Evolutionary conservation across 2,113 vertebrate genomes (phyloP).

Genomic region (Rhea pennata): DNA sequence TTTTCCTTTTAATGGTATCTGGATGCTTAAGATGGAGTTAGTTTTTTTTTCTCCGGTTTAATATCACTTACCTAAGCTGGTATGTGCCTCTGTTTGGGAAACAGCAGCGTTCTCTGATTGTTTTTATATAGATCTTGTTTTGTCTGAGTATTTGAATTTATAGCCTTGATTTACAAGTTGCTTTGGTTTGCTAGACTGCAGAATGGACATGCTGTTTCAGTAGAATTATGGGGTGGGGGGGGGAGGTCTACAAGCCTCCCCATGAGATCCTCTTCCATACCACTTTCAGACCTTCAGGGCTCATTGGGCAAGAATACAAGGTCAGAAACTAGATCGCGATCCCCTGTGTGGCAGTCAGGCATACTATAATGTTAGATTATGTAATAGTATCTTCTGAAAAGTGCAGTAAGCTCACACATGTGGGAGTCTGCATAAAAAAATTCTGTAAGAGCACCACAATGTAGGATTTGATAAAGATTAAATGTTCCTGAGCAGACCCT

Average conservation of each 20-base stretch:
- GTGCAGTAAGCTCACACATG: not conserved
- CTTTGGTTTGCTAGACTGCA: not conserved
- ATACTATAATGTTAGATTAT: not conserved
- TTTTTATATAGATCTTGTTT: not conserved
- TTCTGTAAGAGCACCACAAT: not conserved
- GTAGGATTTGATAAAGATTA: not conserved
- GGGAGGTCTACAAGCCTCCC: not conserved
- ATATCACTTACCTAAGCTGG: not conserved
- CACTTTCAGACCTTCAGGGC: not conserved
- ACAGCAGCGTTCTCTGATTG: not conserved
- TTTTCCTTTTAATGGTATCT: not conserved
- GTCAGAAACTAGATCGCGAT: conserved; percentile 21
- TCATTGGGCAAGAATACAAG: not conserved
- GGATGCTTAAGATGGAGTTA: not conserved
- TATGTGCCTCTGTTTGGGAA: not conserved
- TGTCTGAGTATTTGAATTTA: not conserved
- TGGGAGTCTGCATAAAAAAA: not conserved
- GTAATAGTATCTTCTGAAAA: not conserved
- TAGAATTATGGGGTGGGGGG: not conserved
- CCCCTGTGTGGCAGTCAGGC: not conserved
- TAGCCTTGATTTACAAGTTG: not conserved
- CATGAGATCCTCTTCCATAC: not conserved
- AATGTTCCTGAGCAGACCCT: not conserved
- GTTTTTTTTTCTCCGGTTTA: not conserved
- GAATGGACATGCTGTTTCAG: not conserved